Evolutionary conservation across 2,113 vertebrate species (phyloP).

Genomic region (Penelope pileata): DNA sequence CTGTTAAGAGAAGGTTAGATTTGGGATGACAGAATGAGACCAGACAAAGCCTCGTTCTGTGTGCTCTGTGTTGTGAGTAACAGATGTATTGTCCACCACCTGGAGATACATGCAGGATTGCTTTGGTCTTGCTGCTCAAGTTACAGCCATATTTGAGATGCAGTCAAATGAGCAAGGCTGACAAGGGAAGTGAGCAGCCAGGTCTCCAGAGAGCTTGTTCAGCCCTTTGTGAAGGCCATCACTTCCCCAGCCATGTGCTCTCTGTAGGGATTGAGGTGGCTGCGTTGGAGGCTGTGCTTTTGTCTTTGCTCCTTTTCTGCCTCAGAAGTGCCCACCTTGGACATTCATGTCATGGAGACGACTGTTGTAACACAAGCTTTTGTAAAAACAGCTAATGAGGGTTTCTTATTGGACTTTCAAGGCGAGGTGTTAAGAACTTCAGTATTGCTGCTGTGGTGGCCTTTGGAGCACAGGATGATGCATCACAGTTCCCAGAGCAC

Average conservation of each 20-base stretch:
- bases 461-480: not conserved
- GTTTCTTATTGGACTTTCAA: not conserved
- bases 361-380: not conserved
- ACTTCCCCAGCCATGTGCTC: not conserved
- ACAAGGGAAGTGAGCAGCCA: fast-evolving
- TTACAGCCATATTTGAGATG: not conserved
- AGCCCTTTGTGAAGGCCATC: not conserved
- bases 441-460: not conserved
- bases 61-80: not conserved
- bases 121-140: not conserved
- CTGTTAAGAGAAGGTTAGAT: constrained; percentile 35
- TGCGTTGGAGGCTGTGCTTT: not conserved
- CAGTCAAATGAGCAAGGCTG: not conserved
- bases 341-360: not conserved
- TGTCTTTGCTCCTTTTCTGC: not conserved
- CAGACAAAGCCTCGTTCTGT: not conserved
- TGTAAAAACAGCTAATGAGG: not conserved
- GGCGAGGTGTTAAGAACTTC: not conserved
- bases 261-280: not conserved
- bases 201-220: not conserved
- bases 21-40: constrained; percentile 55
- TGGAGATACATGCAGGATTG: not conserved
- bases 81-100: not conserved
- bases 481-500: not conserved
- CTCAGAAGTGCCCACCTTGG: not conserved